Percentiles rank a stretch among this genome's conserved stretches.
These are phyloP conservation scores for Drosophila arizonae DNA, from an alignment of 1,140 invertebrate genomes.

Conservation along the genomic window DNA sequence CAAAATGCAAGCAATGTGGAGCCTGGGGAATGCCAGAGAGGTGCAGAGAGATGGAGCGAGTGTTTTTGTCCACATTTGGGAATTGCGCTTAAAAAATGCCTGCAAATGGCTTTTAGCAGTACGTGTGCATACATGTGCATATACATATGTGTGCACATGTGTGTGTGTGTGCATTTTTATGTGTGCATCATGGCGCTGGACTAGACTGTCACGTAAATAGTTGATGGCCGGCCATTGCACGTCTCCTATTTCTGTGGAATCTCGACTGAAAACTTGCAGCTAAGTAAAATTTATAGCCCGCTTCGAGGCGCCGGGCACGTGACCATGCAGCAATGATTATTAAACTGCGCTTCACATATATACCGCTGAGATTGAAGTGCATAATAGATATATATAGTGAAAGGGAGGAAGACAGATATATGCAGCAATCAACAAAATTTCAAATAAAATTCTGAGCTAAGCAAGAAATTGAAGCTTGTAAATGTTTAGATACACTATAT, in stretches of 20 bases:
- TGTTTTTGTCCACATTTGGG: slow-evolving; percentile 9
- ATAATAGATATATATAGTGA: neutral
- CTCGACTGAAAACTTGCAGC: slow-evolving; percentile 73
- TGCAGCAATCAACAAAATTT: neutral
- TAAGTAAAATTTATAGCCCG: slow-evolving; percentile 69
- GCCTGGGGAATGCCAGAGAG: slow-evolving; percentile 8
- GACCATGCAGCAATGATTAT: slow-evolving; percentile 65
- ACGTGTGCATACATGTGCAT: slow-evolving; percentile 10
- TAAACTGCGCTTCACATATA: neutral
- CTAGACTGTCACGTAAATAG: slow-evolving; percentile 53
- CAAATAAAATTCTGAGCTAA: neutral
- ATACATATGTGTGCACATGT: neutral
- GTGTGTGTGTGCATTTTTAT: neutral
- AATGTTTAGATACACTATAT: too few relatives aligned
- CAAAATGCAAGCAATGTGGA: slow-evolving; percentile 37
- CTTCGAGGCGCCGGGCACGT: slow-evolving; percentile 51
- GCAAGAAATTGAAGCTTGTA: too few relatives aligned
- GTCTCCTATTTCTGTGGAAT: slow-evolving; percentile 59
- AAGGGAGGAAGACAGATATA: too few relatives aligned
- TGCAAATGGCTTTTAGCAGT: slow-evolving; percentile 54
- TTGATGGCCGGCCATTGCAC: slow-evolving; percentile 70
- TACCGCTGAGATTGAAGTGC: slow-evolving; percentile 23
- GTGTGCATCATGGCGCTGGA: slow-evolving; percentile 32
- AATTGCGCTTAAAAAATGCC: slow-evolving; percentile 31
- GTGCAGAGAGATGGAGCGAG: neutral